Evolutionary conservation across 2,113 vertebrate genomes (phyloP).

Genomic region (Seriola dumerili): DNA sequence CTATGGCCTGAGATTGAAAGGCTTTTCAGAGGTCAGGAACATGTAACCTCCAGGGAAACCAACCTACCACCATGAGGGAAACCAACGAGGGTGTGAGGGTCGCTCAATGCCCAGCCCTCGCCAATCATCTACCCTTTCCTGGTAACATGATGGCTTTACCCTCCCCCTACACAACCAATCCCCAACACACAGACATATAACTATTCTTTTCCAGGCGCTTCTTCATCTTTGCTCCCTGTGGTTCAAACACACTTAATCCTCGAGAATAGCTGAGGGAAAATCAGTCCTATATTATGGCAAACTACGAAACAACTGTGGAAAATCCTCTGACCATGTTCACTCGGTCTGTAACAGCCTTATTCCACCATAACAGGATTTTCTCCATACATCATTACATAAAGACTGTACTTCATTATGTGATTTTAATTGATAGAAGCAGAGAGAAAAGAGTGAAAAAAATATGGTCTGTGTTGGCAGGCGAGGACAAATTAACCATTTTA

Average conservation of each 20-base stretch:
- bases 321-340: conserved; percentile 60
- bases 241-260: conserved; percentile 70
- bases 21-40: conserved; percentile 47
- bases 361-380: conserved; percentile 80
- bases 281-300: conserved; percentile 60
- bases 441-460: conserved; percentile 57
- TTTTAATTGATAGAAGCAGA: conserved; percentile 76
- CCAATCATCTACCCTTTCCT: conserved; percentile 28
- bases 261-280: conserved; percentile 56
- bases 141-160: conserved; percentile 4
- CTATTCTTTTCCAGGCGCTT: conserved; percentile 55
- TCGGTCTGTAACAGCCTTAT: conserved; percentile 69
- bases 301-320: conserved; percentile 63
- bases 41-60: conserved; percentile 34
- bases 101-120: not conserved
- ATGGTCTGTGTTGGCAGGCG: conserved; percentile 50
- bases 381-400: conserved; percentile 70
- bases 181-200: conserved; percentile 27
- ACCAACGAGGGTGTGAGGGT: conserved; percentile 35
- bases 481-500: conserved; percentile 78
- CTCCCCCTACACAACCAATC: conserved; percentile 30
- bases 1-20: conserved; percentile 18
- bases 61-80: conserved; percentile 32
- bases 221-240: conserved; percentile 67
- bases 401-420: conserved; percentile 73